Evolutionary conservation across 2,888 invertebrate species (phyloP), one percentile per base, ranked within the genome.

Genomic region (Drosophila peninsularis): DNA sequence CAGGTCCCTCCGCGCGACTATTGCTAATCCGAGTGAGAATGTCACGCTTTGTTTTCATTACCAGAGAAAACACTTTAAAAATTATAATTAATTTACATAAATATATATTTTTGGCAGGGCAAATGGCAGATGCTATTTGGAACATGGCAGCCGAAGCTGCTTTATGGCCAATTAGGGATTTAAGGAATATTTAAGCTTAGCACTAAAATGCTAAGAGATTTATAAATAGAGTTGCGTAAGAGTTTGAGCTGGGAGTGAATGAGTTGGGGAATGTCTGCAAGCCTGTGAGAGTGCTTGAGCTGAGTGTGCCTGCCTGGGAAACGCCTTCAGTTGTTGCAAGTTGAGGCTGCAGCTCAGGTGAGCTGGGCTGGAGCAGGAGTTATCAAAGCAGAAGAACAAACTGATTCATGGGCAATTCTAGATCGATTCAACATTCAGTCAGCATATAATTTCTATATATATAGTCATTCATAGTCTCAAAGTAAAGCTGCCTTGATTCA

Each of bases 31-130:
- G 9, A 36, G 36, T 14, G 47, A 39, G 54, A 58, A 49, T 71
- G 57, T 36, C 65, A 56, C 53, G 71, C 73, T 72, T 72, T 63
- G 55, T 53, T 53, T 71, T 47, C 61, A 76, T 45, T 76, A 58
- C 39, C 52, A 27, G n/a, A 24, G 60, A 55, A 62, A 54, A 62
- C 71, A 76, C 54, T 73, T 52, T n/a, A 24, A 39, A 52, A 62
- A 27, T 32, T 21, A n/a, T 41, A 30, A 60, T 71, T 56, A n/a
- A 62, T 63, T 75, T 37, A 47, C 56, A 71, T 76, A 62, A 41
- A 62, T 41, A 60, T 14, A 1, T 24, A 9, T n/a, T 27, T 56
- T 56, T 57, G 36, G 11, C 14, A n/a, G n/a, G 7, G 17, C 5
- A 14, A 34, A 34, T 21, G 34, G 19, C 14, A 9, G 21, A 52